Conservation (phyloP, 2,113 vertebrate species). For the Vulpes ferrilata region DNA sequence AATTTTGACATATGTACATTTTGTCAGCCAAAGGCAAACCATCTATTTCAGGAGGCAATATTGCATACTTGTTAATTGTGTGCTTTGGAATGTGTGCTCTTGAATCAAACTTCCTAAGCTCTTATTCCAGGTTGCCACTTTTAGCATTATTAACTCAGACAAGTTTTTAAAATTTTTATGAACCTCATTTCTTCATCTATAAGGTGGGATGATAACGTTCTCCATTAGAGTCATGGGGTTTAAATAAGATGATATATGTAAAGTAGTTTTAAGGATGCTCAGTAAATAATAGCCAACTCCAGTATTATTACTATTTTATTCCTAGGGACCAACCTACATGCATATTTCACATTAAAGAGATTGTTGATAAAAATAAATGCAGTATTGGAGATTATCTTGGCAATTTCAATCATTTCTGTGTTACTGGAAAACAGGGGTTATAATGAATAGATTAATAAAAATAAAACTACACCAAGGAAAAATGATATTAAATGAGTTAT, state of each 20-base stretch:
- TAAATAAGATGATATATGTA: neutral
- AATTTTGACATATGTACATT: constrained; percentile 75
- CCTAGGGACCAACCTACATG: neutral
- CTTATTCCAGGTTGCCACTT: constrained; percentile 26
- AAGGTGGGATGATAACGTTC: neutral
- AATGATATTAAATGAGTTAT: neutral
- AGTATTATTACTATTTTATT: neutral
- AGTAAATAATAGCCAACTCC: neutral
- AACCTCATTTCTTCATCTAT: neutral
- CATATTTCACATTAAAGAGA: neutral
- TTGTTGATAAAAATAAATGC: neutral
- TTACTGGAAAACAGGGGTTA: neutral
- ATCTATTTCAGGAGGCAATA: constrained; percentile 75
- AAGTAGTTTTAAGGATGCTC: neutral
- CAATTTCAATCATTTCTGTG: neutral
- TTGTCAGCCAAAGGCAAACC: constrained; percentile 74
- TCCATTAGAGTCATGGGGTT: neutral
- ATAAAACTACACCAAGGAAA: neutral
- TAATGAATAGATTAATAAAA: constrained; percentile 13
- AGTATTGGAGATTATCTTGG: neutral
- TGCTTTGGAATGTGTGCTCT: constrained; percentile 48
- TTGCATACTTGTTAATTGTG: constrained; percentile 64
- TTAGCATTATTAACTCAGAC: constrained; percentile 57
- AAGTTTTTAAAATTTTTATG: constrained; percentile 49
- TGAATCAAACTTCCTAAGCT: constrained; percentile 42